phyloP scores from a whole-genome alignment of 2,113 vertebrate genomes.

The Leptosomus discolor region DNA sequence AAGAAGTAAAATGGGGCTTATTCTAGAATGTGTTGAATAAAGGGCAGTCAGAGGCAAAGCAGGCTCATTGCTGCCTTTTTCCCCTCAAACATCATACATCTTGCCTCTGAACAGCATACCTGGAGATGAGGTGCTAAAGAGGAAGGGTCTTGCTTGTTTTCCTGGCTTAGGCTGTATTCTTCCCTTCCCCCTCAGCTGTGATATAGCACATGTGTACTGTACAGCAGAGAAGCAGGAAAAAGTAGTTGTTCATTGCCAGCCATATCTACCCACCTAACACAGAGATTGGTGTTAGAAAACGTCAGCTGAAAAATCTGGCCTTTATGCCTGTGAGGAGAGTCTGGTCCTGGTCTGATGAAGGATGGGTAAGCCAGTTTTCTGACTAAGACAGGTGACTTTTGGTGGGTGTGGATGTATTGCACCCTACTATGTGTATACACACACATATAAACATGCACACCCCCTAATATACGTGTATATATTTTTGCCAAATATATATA shows the following conservation, averaged over 20 bases:
- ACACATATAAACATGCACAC: not conserved
- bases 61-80: not conserved
- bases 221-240: not conserved
- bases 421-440: not conserved
- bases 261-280: not conserved
- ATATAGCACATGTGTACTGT: accelerated
- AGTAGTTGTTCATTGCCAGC: not conserved
- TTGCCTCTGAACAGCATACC: not conserved
- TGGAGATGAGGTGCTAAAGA: not conserved
- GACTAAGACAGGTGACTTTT: not conserved
- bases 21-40: not conserved
- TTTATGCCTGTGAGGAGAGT: not conserved
- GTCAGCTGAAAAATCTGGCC: not conserved
- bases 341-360: not conserved
- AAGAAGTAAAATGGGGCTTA: not conserved
- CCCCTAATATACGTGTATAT: not conserved
- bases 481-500: not conserved
- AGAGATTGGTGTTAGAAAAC: not conserved
- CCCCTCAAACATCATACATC: too few species aligned
- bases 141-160: not conserved
- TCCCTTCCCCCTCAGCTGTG: not conserved
- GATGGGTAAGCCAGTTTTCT: not conserved
- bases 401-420: not conserved
- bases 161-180: not conserved
- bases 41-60: not conserved